Conservation (phyloP, 2,888 invertebrate species). For the Serripes groenlandicus region DNA sequence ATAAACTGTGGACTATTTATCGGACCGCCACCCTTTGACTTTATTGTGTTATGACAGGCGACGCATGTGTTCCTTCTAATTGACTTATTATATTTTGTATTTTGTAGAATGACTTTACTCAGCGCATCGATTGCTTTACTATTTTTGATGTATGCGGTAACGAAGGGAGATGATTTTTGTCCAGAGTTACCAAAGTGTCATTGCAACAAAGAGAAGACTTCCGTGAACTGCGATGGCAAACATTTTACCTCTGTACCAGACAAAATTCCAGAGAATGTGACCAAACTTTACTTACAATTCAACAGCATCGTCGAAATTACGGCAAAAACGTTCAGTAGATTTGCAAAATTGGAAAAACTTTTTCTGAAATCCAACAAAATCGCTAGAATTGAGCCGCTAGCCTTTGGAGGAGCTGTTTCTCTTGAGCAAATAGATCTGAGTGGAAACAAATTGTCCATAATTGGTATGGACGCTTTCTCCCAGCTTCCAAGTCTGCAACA, state of each 20-base stretch:
- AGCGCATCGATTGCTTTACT: no score
- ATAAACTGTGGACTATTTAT: no score
- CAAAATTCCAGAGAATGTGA: slow-evolving; percentile 65
- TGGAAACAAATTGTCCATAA: slow-evolving; percentile 60
- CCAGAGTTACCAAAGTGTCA: slow-evolving; percentile 65
- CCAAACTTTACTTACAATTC: slow-evolving; percentile 70
- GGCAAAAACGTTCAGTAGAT: slow-evolving; percentile 28
- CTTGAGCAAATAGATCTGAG: slow-evolving; percentile 64
- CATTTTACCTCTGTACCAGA: slow-evolving; percentile 59
- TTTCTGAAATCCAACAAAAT: slow-evolving; percentile 66
- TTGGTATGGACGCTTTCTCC: slow-evolving; percentile 65
- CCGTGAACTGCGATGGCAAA: slow-evolving; percentile 75
- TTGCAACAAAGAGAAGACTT: slow-evolving; percentile 70
- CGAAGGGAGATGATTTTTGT: slow-evolving; percentile 37
- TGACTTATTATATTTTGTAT: no score
- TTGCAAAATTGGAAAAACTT: slow-evolving; percentile 57
- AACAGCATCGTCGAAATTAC: slow-evolving; percentile 63
- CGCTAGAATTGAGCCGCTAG: slow-evolving; percentile 50
- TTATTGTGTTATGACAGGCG: no score
- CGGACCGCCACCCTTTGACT: no score
- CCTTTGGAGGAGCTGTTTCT: slow-evolving; percentile 59
- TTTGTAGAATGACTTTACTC: no score
- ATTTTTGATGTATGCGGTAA: no score
- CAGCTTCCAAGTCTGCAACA: slow-evolving; percentile 50
- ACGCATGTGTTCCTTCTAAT: no score